Conservation (phyloP, 2,797 vertebrate genomes). For the Mormyrops attenuatus region DNA sequence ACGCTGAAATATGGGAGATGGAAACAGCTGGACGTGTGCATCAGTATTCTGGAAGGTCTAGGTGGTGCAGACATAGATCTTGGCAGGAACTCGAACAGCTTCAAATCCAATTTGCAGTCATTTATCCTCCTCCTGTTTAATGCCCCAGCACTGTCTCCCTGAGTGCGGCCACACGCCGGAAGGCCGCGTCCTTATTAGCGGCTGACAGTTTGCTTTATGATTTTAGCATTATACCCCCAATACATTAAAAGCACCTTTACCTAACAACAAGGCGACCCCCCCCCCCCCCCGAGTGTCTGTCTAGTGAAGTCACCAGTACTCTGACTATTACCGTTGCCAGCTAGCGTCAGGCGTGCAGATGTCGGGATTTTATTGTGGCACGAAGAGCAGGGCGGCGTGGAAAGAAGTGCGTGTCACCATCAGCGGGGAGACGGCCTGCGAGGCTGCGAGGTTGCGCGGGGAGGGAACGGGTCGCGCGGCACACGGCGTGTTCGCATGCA, state of each 20-base stretch:
- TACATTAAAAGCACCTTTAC: neutral
- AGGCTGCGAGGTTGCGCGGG: neutral
- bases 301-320: neutral
- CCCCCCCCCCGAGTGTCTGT: neutral
- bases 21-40: neutral
- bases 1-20: neutral
- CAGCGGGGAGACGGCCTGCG: neutral
- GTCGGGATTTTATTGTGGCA: neutral
- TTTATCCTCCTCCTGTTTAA: slow-evolving; percentile 3
- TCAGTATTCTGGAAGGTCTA: neutral
- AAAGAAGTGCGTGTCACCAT: neutral
- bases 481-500: neutral
- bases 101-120: slow-evolving; percentile 10
- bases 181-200: neutral
- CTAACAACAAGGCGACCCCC: neutral
- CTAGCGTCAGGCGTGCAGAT: neutral
- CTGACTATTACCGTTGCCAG: neutral
- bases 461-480: neutral
- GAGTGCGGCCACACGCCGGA: neutral
- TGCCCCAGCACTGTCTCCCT: neutral
- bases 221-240: neutral
- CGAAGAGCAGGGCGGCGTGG: neutral
- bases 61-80: neutral
- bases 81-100: neutral
- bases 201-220: neutral